Base-by-base conservation (phyloP, 2,888 invertebrate species). In the Drosophila borealis region DNA sequence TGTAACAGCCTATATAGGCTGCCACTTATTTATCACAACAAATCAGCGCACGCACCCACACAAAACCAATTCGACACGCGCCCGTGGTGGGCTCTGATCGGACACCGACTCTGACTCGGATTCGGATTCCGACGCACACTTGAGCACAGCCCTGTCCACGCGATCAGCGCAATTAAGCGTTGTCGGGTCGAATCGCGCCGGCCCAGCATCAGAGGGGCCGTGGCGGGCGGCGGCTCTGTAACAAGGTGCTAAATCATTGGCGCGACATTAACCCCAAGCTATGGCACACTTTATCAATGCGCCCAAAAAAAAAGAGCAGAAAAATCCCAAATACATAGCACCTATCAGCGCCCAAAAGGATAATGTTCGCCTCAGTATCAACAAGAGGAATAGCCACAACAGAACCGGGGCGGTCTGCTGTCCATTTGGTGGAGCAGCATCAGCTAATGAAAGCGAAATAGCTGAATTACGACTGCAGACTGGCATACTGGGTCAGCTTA, bases 181-280 rank as follows among this genome's bases (percentile, higher is more conserved):
- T 41, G 45, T 72, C 62, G 59, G 78, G 46, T 78, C 75, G 81
- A 82, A 70, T 80, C 82, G 81, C 70, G 63, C 39, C 78, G 55
- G 56, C 42, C 69, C 65, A 25, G 77, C 77, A 61, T 25, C 50
- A 48, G n/a, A 1, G 36, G 60, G 2, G 25, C 14, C 39, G 36
- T 19, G 44, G 19, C 17, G 25, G 10, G 42, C 33, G 49, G 59
- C 48, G 13, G 36, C 49, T 55, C 74, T 85, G 89, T 90, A 91
- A 91, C 91, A 89, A 91, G 91, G 89, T 91, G 90, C 90, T 91
- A 91, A 91, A 91, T 91, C 91, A 91, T 91, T 90, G 90, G 90
- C 79, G 74, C 89, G 91, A 91, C 91, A 91, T 90, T 91, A 91
- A 91, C 91, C 90, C 91, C 87, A 91, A 91, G 89, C 85, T 89